A percentile compares a stretch with the other conserved stretches of the same genome.
Evolutionary conservation across 2,797 vertebrate species (phyloP).

Genomic region (Leucoraja ocellata): DNA sequence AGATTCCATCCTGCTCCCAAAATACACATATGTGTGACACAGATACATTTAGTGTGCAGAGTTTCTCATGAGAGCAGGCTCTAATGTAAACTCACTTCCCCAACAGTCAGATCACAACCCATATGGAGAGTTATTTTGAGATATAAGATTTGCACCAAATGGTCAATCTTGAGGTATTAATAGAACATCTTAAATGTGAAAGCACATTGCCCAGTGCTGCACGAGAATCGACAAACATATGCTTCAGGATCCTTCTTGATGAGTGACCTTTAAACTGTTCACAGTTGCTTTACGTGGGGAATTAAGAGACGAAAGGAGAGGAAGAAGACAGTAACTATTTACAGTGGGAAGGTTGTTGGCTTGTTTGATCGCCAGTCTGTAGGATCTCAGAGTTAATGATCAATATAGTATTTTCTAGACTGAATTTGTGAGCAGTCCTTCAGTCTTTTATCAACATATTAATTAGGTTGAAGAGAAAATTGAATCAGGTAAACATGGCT

Average conservation of each 20-base stretch:
- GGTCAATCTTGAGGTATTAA: not conserved
- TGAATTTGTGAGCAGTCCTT: not conserved
- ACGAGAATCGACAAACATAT: too few species aligned
- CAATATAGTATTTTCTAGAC: not conserved
- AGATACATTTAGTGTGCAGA: conserved; percentile 45
- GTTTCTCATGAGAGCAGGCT: conserved; percentile 72
- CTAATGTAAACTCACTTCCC: not conserved
- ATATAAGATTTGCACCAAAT: not conserved
- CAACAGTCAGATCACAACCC: not conserved
- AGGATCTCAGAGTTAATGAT: not conserved
- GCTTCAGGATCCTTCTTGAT: too few species aligned
- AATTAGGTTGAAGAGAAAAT: not conserved
- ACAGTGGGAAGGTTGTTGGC: not conserved
- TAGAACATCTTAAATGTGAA: not conserved
- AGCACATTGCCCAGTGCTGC: not conserved
- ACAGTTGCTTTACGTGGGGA: not conserved
- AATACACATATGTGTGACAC: conserved; percentile 53
- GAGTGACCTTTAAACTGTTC: not conserved
- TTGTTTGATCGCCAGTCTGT: not conserved
- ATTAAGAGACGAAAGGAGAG: not conserved
- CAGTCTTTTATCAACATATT: not conserved
- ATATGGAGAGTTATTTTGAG: not conserved
- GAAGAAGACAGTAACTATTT: not conserved
- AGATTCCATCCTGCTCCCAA: conserved; percentile 51
- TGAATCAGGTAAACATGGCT: not conserved